Evolutionary conservation across 2,888 invertebrate species (phyloP).

Genomic region (Slavum lentiscoides): DNA sequence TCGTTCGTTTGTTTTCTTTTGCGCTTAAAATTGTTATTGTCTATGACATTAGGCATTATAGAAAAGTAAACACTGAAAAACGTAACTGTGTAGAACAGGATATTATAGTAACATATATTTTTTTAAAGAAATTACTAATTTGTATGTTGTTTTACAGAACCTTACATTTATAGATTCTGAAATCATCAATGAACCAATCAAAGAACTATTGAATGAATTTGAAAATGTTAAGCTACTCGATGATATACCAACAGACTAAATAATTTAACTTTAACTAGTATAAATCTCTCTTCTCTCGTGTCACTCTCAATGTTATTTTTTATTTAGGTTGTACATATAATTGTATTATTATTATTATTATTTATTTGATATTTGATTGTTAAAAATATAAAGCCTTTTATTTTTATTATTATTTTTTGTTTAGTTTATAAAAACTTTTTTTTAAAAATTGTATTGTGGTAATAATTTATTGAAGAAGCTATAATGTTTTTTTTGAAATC

Average conservation of each 20-base stretch:
- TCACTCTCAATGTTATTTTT: not conserved
- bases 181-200: conserved; percentile 60
- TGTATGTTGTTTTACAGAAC: conserved; percentile 58
- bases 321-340: not conserved
- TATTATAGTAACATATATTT: not conserved
- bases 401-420: not conserved
- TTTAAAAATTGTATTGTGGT: not conserved
- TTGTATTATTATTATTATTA: not conserved
- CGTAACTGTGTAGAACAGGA: not conserved
- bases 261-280: not conserved
- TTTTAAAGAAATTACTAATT: conserved; percentile 58
- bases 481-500: not conserved
- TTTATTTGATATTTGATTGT: not conserved
- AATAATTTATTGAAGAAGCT: too few relatives aligned
- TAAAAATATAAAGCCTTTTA: not conserved
- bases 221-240: conserved; percentile 53
- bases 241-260: not conserved
- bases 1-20: too few relatives aligned
- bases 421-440: not conserved
- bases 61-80: too few relatives aligned
- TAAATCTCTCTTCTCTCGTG: not conserved
- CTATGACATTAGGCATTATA: too few relatives aligned
- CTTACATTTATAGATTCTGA: conserved; percentile 60
- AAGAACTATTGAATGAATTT: conserved; percentile 58
- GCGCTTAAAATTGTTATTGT: too few relatives aligned